Percentiles rank a stretch among this genome's conserved stretches.
Evolutionary conservation across 2,113 vertebrate species (phyloP).

Genomic region (Carassius auratus): DNA sequence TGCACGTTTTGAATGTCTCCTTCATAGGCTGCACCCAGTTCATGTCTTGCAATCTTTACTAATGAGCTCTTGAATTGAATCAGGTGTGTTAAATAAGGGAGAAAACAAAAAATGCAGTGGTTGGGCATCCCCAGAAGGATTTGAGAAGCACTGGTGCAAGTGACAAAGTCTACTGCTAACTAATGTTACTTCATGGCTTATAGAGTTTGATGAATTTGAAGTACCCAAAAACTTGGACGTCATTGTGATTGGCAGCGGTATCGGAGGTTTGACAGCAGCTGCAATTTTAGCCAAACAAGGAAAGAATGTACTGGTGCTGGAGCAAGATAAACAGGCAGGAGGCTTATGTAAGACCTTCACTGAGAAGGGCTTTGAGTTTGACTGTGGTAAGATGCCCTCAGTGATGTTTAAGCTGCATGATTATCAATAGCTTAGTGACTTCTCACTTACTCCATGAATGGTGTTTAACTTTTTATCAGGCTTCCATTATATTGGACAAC

Average conservation of each 20-base stretch:
- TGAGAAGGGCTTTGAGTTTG: slow-evolving; percentile 34
- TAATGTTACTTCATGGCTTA: rapidly evolving
- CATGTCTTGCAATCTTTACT: too few species aligned
- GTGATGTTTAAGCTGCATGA: rapidly evolving
- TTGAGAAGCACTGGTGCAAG: not conserved
- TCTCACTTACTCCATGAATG: not conserved
- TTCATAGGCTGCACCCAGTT: too few species aligned
- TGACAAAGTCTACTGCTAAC: not conserved
- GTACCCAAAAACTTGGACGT: not conserved
- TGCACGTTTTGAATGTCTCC: too few species aligned
- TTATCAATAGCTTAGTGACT: not conserved
- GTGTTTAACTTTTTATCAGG: not conserved
- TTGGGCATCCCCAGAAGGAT: too few species aligned
- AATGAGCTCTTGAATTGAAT: too few species aligned
- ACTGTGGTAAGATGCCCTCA: not conserved
- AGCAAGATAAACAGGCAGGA: slow-evolving; percentile 18
- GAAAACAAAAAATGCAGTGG: too few species aligned
- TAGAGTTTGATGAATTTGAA: slow-evolving; percentile 4
- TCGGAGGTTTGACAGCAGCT: not conserved
- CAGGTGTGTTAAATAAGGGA: too few species aligned
- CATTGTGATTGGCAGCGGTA: slow-evolving; percentile 14
- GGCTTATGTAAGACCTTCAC: slow-evolving; percentile 32
- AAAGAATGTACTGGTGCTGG: slow-evolving; percentile 29
- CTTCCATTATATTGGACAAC: slow-evolving; percentile 9
- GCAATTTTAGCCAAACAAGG: slow-evolving; percentile 8